phyloP scores from a whole-genome alignment of 2,888 invertebrate genomes.

The Drosophila multiciliata region DNA sequence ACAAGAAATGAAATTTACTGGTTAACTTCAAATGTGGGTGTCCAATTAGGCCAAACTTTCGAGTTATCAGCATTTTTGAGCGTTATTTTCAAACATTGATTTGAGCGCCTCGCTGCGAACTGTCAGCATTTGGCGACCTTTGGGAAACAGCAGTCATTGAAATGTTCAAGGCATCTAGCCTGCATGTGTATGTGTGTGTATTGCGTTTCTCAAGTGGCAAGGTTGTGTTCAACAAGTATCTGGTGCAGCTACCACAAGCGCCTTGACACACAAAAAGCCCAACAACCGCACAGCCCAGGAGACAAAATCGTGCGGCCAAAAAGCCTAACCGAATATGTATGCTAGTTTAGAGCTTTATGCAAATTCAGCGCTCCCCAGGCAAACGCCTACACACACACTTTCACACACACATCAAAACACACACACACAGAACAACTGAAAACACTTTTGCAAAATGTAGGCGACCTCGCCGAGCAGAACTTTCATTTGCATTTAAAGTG shows the following conservation, averaged over 20 bases:
- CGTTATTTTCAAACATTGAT: slow-evolving; percentile 44
- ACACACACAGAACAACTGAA: slow-evolving; percentile 36
- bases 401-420: slow-evolving; percentile 12
- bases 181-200: slow-evolving; percentile 8
- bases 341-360: slow-evolving; percentile 74
- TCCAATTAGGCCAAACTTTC: too few species aligned
- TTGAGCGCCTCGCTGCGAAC: slow-evolving; percentile 35
- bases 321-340: slow-evolving; percentile 76
- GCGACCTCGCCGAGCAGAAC: slow-evolving; percentile 76
- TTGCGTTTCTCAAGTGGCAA: slow-evolving; percentile 54
- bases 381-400: slow-evolving; percentile 7
- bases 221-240: slow-evolving; percentile 75
- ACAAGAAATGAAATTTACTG: too few species aligned
- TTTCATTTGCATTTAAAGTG: slow-evolving; percentile 80
- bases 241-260: slow-evolving; percentile 48
- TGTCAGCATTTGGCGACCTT: slow-evolving; percentile 53
- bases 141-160: slow-evolving; percentile 44
- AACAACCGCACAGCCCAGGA: slow-evolving; percentile 51
- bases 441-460: slow-evolving; percentile 70
- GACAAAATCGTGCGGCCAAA: slow-evolving; percentile 61
- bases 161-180: slow-evolving; percentile 59
- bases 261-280: slow-evolving; percentile 77
- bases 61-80: too few species aligned
- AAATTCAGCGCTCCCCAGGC: slow-evolving; percentile 58
- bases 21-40: too few species aligned